Evolutionary conservation across 2,888 invertebrate genomes (phyloP).

Genomic region (Mechanitis mazaeus): DNA sequence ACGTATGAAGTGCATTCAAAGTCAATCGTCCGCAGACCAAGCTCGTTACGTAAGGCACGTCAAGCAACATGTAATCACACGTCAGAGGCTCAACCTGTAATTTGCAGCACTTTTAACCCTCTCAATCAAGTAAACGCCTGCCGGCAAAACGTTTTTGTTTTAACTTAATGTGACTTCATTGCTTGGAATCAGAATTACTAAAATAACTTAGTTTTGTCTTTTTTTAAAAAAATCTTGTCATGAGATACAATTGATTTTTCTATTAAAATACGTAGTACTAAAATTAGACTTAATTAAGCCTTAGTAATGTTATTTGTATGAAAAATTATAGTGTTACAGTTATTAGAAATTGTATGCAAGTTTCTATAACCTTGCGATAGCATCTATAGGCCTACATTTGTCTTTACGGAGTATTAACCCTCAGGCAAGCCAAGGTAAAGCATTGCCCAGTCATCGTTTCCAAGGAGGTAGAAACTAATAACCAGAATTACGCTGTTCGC

Average conservation of each 20-base stretch:
- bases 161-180: constrained; percentile 30
- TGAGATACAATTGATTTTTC: background rate
- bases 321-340: background rate
- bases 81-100: constrained; percentile 35
- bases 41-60: constrained; percentile 37
- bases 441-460: constrained; percentile 15
- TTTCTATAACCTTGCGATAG: constrained; percentile 3
- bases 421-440: constrained; percentile 4
- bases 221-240: background rate
- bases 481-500: constrained; percentile 31
- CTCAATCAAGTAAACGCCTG: constrained; percentile 36
- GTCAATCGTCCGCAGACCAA: constrained; percentile 22
- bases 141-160: constrained; percentile 28
- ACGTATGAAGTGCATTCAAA: constrained; percentile 18
- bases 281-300: too few species aligned
- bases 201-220: background rate
- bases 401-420: background rate
- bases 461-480: constrained; percentile 26
- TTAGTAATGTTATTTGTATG: too few species aligned
- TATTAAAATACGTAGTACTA: background rate
- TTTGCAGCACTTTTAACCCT: constrained; percentile 40
- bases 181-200: constrained; percentile 3
- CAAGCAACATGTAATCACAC: constrained; percentile 35
- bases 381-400: constrained; percentile 6
- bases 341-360: background rate